These are phyloP conservation scores for Bombyx mandarina DNA, from an alignment of 1,140 invertebrate species.

Conservation along the genomic window DNA sequence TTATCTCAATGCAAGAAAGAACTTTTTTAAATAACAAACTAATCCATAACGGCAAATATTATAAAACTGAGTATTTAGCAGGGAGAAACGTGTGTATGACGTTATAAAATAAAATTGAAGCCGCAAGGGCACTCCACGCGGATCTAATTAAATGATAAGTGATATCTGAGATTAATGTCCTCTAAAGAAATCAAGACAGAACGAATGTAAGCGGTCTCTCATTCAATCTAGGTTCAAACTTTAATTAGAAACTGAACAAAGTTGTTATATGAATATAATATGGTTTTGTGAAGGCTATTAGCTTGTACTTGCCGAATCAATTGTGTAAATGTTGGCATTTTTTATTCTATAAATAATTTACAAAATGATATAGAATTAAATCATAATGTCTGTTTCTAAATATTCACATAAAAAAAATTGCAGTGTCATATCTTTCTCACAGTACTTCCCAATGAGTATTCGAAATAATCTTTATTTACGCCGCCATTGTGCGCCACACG, in stretches of 20 bases:
- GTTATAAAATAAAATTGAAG: slow-evolving; percentile 70
- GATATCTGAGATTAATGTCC: slow-evolving; percentile 64
- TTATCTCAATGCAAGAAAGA: slow-evolving; percentile 19
- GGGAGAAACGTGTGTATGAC: slow-evolving; percentile 66
- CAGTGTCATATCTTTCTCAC: slow-evolving; percentile 36
- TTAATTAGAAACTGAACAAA: no score
- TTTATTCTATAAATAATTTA: not conserved
- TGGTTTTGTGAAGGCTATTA: no score
- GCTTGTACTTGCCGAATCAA: no score
- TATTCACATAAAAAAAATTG: not conserved
- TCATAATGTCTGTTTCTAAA: not conserved
- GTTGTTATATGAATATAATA: no score
- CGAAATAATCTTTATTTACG: slow-evolving; percentile 65
- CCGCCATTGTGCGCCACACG: slow-evolving; percentile 34
- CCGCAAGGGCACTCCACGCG: slow-evolving; percentile 56
- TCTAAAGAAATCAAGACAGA: slow-evolving; percentile 47
- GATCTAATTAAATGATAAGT: slow-evolving; percentile 71
- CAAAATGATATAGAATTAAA: not conserved
- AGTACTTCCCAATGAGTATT: slow-evolving; percentile 36
- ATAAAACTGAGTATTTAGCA: slow-evolving; percentile 23
- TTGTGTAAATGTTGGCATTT: no score
- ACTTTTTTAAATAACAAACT: slow-evolving; percentile 5
- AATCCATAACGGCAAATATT: not conserved
- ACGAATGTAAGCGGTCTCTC: slow-evolving; percentile 15
- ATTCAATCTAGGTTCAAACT: not conserved